Evolutionary conservation across 2,797 vertebrate genomes (phyloP).

Genomic region (Steatocranus sp.): DNA sequence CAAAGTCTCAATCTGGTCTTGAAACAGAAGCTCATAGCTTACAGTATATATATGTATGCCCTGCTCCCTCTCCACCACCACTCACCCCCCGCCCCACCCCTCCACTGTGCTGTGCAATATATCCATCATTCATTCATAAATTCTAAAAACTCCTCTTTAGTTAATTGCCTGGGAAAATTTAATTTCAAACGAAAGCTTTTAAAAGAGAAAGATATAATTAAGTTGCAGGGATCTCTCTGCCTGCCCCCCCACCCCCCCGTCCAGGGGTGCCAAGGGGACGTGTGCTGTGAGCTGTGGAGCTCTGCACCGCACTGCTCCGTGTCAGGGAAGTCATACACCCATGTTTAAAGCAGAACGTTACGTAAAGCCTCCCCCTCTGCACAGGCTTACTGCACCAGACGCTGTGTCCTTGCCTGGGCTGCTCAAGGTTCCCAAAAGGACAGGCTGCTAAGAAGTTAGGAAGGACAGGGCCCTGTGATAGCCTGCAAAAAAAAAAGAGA

Average conservation of each 20-base stretch:
- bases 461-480: conserved; percentile 77
- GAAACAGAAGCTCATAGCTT: conserved; percentile 4
- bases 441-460: conserved; percentile 77
- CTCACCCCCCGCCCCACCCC: neutral
- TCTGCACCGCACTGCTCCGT: conserved; percentile 60
- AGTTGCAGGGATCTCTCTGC: conserved; percentile 66
- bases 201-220: conserved; percentile 78
- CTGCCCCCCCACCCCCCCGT: conserved; percentile 15
- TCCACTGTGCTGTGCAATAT: conserved; percentile 58
- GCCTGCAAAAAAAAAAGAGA: conserved; percentile 61
- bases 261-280: conserved; percentile 28
- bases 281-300: conserved; percentile 49
- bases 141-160: conserved; percentile 78
- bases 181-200: conserved; percentile 79
- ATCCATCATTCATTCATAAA: conserved; percentile 78
- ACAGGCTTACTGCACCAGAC: conserved; percentile 78
- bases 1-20: neutral
- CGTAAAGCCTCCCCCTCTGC: conserved; percentile 74
- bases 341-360: conserved; percentile 76
- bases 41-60: conserved; percentile 29
- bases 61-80: neutral
- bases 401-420: conserved; percentile 76
- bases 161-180: conserved; percentile 75
- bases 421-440: conserved; percentile 83
- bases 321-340: conserved; percentile 72